A percentile compares a stretch with the other conserved stretches of the same genome.
phyloP scores from a whole-genome alignment of 2,797 vertebrate species.

The Graptemys geographica region DNA sequence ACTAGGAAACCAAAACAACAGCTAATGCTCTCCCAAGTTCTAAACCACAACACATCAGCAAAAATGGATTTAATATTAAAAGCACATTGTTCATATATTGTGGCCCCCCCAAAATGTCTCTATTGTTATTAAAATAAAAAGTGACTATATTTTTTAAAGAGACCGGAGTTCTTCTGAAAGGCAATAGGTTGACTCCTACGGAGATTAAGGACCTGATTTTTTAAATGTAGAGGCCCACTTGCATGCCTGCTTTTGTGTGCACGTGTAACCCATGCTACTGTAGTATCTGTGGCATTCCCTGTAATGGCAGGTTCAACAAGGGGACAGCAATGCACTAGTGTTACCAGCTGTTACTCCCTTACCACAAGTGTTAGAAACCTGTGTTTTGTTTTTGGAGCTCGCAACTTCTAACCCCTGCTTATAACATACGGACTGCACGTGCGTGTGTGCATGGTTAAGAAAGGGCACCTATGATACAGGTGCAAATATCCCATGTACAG shows the following conservation, averaged over 20 bases:
- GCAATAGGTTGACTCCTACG: conserved; percentile 55
- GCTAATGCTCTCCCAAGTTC: conserved; percentile 50
- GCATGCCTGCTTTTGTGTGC: conserved; percentile 37
- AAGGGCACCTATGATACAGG: neutral
- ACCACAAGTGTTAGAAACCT: neutral
- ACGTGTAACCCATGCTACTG: conserved; percentile 3
- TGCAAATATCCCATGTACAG: neutral
- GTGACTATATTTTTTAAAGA: conserved; percentile 23
- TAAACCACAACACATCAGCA: conserved; percentile 69
- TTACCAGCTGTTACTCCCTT: neutral
- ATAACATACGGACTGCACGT: rapidly evolving
- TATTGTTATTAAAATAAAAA: neutral
- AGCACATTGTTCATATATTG: conserved; percentile 56
- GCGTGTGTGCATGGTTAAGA: neutral
- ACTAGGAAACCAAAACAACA: conserved; percentile 66
- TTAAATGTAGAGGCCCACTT: neutral
- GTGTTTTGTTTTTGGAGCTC: neutral
- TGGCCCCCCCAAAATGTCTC: conserved; percentile 49
- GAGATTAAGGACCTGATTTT: conserved; percentile 28
- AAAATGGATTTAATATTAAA: conserved; percentile 63
- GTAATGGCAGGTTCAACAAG: conserved; percentile 39
- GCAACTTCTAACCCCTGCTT: neutral
- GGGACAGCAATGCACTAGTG: neutral
- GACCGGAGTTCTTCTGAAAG: conserved; percentile 45
- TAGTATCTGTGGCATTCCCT: neutral